A percentile compares a stretch with the other conserved stretches of the same genome.
phyloP scores from a whole-genome alignment of 2,113 vertebrate genomes.

The Calidris pygmaea region DNA sequence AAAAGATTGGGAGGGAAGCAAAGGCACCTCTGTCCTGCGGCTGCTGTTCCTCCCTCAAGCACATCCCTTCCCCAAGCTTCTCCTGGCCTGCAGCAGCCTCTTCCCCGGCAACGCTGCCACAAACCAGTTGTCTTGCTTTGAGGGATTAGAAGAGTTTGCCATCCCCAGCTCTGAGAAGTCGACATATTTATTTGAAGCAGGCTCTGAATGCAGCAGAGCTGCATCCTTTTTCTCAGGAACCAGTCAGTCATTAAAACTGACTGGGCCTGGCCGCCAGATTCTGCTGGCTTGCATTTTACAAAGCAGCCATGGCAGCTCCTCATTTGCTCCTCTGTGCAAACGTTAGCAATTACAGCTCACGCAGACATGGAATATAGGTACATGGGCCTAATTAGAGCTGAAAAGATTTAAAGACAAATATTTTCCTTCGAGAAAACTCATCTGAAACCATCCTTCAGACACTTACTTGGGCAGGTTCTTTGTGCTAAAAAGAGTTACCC shows the following conservation, averaged over 20 bases:
- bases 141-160: neutral
- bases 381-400: conserved; percentile 16
- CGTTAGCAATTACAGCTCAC: neutral
- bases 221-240: neutral
- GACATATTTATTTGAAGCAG: neutral
- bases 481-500: neutral
- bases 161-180: neutral
- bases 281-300: neutral
- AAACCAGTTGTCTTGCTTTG: neutral
- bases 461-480: conserved; percentile 1
- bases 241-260: neutral
- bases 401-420: conserved; percentile 44
- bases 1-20: neutral
- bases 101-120: neutral
- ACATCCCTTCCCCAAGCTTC: neutral
- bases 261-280: neutral
- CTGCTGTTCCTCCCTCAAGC: neutral
- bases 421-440: conserved; percentile 37
- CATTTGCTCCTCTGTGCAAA: neutral
- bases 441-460: conserved; percentile 1
- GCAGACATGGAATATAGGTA: neutral
- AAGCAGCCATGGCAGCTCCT: neutral
- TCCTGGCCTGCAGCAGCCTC: neutral
- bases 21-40: neutral
- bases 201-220: neutral